Conservation (phyloP, 2,797 vertebrate genomes). For the Alauda arvensis region DNA sequence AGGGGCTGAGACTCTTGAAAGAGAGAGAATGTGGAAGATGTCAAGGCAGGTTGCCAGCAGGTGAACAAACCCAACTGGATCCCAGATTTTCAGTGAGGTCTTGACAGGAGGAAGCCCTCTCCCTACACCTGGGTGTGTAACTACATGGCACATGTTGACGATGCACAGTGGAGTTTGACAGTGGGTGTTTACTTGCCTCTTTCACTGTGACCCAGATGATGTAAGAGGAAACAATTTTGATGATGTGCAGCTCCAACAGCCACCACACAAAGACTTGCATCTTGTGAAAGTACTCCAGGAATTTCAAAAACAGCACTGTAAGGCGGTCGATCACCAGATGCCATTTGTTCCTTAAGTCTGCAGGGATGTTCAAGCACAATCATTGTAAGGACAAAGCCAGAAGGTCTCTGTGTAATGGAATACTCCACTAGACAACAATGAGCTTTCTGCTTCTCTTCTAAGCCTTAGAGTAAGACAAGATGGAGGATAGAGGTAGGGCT, state of each 20-base stretch:
- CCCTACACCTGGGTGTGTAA: background rate
- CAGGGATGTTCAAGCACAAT: conserved; percentile 9
- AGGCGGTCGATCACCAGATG: conserved; percentile 94
- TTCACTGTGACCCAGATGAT: conserved; percentile 88
- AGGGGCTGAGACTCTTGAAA: background rate
- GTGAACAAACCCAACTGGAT: background rate
- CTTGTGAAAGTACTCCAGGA: conserved; percentile 96
- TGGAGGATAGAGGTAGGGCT: background rate
- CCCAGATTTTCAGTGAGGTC: background rate
- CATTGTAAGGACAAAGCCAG: conserved; percentile 1
- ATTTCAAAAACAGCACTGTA: conserved; percentile 92
- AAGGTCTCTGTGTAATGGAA: background rate
- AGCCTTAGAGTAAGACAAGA: background rate
- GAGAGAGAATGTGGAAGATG: background rate
- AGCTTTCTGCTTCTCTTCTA: background rate
- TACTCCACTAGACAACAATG: background rate
- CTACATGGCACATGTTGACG: background rate
- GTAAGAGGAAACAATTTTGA: conserved; percentile 93
- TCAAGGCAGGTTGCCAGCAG: background rate
- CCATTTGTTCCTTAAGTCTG: conserved; percentile 95
- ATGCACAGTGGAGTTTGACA: background rate
- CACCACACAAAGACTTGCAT: conserved; percentile 96
- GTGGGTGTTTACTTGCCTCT: conserved; percentile 78
- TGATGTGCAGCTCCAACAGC: conserved; percentile 94
- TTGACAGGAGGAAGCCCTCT: background rate